Evolutionary conservation across 2,113 vertebrate species (phyloP).

Genomic region (Acanthochromis polyacanthus): DNA sequence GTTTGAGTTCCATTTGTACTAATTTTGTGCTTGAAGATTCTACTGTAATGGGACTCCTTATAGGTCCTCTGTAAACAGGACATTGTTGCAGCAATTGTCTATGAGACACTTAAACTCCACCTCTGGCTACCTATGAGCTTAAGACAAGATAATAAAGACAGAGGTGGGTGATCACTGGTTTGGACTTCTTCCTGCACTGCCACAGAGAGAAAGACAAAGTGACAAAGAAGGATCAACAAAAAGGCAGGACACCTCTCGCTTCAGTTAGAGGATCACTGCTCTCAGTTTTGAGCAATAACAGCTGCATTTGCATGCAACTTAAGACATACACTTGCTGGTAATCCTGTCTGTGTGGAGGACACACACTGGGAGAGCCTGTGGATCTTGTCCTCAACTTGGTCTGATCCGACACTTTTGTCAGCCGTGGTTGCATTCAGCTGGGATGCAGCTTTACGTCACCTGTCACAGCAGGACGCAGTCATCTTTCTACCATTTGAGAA

Average conservation of each 20-base stretch:
- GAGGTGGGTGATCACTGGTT: slow-evolving; percentile 11
- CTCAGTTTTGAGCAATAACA: slow-evolving; percentile 3
- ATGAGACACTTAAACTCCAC: slow-evolving; percentile 34
- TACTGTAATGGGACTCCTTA: neutral
- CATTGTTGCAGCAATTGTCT: slow-evolving; percentile 18
- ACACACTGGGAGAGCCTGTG: slow-evolving; percentile 15
- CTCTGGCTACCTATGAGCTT: slow-evolving; percentile 29
- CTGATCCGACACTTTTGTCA: slow-evolving; percentile 32
- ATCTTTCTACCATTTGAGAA: slow-evolving; percentile 13
- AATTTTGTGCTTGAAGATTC: neutral
- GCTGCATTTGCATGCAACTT: slow-evolving; percentile 40
- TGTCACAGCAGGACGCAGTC: slow-evolving; percentile 33
- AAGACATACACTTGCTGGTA: slow-evolving; percentile 44
- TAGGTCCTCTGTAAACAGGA: slow-evolving; percentile 12
- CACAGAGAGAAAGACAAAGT: slow-evolving; percentile 3
- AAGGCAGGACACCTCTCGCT: slow-evolving; percentile 4
- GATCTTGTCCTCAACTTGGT: slow-evolving; percentile 32
- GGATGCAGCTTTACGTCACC: slow-evolving; percentile 29
- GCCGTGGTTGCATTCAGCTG: slow-evolving; percentile 23
- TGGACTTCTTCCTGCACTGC: slow-evolving; percentile 29
- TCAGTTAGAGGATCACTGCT: slow-evolving; percentile 28
- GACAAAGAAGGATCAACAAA: slow-evolving; percentile 22
- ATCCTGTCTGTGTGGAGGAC: slow-evolving; percentile 28
- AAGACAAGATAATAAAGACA: slow-evolving; percentile 21
- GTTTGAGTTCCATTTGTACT: neutral